Evolutionary conservation across 35 echinoderm and acorn worm genomes (phyloP).

Genomic region (Nesometra sesokonis): DNA sequence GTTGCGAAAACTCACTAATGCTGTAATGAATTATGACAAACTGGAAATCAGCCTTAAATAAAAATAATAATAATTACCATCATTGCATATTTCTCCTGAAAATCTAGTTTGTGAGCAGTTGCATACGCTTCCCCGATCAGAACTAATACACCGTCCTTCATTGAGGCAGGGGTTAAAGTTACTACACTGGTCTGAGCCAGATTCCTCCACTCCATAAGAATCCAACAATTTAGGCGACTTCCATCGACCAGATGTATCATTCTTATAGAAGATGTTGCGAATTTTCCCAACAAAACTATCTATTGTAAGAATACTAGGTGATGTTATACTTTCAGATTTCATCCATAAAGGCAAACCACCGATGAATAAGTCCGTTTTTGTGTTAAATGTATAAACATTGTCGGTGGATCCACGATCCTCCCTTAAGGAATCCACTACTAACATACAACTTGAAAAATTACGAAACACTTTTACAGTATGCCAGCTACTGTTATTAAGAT

Average conservation of each 20-base stretch:
- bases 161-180: background rate
- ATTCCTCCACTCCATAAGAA: background rate
- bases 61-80: background rate
- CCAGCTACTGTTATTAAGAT: background rate
- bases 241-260: background rate
- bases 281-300: background rate
- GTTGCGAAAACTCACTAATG: too few relatives aligned
- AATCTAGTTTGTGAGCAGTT: background rate
- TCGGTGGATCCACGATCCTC: background rate
- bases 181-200: background rate
- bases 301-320: background rate
- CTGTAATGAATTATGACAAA: too few relatives aligned
- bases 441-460: background rate
- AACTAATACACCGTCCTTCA: background rate
- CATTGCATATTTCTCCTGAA: background rate
- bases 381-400: background rate
- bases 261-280: background rate
- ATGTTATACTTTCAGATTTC: background rate
- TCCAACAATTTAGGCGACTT: background rate
- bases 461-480: background rate
- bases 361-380: background rate
- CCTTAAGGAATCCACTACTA: background rate
- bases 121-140: background rate
- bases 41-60: too few relatives aligned
- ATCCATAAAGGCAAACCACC: background rate